These are phyloP conservation scores for Madoqua kirkii DNA, from an alignment of 2,113 vertebrate species.

Conservation along the genomic window DNA sequence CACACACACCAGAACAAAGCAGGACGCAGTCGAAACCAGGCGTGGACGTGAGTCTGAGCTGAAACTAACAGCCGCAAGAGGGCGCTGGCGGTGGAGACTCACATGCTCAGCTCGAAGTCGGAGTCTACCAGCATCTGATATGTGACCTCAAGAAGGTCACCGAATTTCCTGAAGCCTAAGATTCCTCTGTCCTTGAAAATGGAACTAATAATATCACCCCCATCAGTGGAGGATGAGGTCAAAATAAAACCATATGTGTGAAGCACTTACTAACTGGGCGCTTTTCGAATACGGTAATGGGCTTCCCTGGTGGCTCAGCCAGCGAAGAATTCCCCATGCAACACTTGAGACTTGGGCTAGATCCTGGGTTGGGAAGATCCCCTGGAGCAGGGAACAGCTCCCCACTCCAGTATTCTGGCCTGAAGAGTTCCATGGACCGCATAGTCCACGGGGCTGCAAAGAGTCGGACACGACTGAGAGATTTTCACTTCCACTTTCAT, in stretches of 20 bases:
- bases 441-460: background rate
- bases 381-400: background rate
- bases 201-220: background rate
- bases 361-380: background rate
- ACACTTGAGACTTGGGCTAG: background rate
- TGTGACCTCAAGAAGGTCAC: background rate
- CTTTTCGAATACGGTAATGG: rapidly evolving
- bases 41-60: rapidly evolving
- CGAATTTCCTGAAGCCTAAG: background rate
- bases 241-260: rapidly evolving
- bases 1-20: rapidly evolving
- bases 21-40: rapidly evolving
- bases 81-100: too few relatives aligned
- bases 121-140: background rate
- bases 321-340: background rate
- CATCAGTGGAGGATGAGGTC: background rate
- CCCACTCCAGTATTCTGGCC: background rate
- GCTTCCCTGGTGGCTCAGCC: background rate
- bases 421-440: background rate
- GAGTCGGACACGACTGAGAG: background rate
- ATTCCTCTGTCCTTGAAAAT: background rate
- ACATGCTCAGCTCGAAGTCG: background rate
- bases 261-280: rapidly evolving
- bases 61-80: rapidly evolving
- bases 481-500: background rate